These are phyloP conservation scores for Silurus aristotelis DNA, from an alignment of 2,797 vertebrate genomes.

Conservation along the genomic window DNA sequence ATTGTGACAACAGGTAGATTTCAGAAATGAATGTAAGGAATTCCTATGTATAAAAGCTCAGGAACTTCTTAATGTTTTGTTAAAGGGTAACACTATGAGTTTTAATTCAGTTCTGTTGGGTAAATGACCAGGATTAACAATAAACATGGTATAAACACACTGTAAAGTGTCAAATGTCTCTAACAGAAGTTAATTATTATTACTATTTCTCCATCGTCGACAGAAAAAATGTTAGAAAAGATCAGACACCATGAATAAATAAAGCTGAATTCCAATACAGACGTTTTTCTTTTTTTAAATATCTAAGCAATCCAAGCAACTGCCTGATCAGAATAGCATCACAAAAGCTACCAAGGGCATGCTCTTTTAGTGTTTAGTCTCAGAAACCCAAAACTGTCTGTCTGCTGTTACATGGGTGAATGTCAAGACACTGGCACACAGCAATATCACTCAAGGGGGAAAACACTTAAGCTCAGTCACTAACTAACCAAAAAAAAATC, in stretches of 20 bases:
- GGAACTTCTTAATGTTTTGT: not conserved
- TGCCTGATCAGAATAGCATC: not conserved
- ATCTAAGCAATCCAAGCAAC: not conserved
- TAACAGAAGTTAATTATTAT: constrained; percentile 7
- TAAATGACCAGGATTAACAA: not conserved
- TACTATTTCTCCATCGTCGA: not conserved
- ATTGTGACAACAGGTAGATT: not conserved
- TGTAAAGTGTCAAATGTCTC: constrained; percentile 6
- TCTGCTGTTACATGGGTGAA: constrained; percentile 32
- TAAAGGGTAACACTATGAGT: not conserved
- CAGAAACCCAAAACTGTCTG: constrained; percentile 47
- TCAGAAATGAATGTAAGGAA: not conserved
- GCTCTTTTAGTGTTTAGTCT: constrained; percentile 28
- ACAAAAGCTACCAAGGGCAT: constrained; percentile 26
- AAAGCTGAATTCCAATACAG: not conserved
- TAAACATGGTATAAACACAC: not conserved
- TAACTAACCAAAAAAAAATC: not conserved
- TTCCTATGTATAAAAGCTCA: not conserved
- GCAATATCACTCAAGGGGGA: not conserved
- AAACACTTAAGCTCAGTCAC: not conserved
- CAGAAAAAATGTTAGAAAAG: not conserved
- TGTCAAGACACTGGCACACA: constrained; percentile 27
- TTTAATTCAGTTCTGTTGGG: not conserved
- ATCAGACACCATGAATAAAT: not conserved
- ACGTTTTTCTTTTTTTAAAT: not conserved